A percentile compares a stretch with the other conserved stretches of the same genome.
Conservation (phyloP, 2,888 invertebrate species). For the Apomyelois bistriatella region DNA sequence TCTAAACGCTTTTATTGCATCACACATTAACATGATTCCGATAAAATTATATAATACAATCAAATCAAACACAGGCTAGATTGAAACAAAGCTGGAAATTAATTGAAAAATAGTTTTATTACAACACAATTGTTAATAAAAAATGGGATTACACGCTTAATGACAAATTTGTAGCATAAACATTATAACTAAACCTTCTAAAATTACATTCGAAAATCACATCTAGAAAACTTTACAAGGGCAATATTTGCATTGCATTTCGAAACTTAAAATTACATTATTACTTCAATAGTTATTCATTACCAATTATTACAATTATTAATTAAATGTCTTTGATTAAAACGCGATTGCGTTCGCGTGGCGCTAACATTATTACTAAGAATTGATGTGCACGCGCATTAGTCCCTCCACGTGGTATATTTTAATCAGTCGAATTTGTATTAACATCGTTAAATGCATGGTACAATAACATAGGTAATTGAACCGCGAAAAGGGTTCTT, state of each 20-base stretch:
- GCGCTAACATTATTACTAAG: conserved; percentile 16
- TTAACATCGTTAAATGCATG: conserved; percentile 31
- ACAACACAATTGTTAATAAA: conserved; percentile 46
- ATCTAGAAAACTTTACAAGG: conserved; percentile 42
- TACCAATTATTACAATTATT: conserved; percentile 31
- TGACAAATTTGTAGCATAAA: conserved; percentile 38
- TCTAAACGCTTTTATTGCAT: conserved; percentile 7
- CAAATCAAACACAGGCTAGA: conserved; percentile 5
- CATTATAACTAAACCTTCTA: conserved; percentile 36
- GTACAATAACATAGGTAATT: not conserved
- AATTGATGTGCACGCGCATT: not conserved
- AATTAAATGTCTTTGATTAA: conserved; percentile 15
- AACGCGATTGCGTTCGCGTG: not conserved
- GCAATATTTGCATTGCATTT: conserved; percentile 38
- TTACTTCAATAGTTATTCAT: conserved; percentile 23
- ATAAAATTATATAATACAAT: conserved; percentile 4
- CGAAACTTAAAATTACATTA: conserved; percentile 43
- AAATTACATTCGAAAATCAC: conserved; percentile 43
- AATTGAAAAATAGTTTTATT: conserved; percentile 56
- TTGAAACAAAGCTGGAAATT: conserved; percentile 23
- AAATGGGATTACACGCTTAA: conserved; percentile 53
- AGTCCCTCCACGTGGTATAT: conserved; percentile 21
- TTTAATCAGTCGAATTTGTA: conserved; percentile 44
- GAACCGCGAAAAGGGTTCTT: not conserved
- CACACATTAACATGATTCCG: conserved; percentile 8